These are phyloP conservation scores for Grammomys dolichurus DNA, from an alignment of 2,113 vertebrate genomes.

Conservation along the genomic window DNA sequence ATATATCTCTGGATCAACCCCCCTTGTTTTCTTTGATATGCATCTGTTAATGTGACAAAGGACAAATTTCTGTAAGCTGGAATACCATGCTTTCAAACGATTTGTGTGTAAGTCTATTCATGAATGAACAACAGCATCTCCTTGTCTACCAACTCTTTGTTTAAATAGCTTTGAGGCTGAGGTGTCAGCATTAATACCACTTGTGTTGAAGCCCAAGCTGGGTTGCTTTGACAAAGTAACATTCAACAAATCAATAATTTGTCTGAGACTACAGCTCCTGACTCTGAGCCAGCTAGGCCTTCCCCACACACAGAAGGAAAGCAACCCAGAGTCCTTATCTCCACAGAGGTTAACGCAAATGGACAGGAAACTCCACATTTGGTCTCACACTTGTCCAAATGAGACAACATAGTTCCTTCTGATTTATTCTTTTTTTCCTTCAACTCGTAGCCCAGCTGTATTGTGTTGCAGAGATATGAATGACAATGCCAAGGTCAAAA, in stretches of 20 bases:
- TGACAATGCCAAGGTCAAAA: slow-evolving; percentile 71
- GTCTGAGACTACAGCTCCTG: not conserved
- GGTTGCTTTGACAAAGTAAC: not conserved
- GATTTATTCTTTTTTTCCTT: slow-evolving; percentile 58
- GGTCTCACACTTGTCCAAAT: slow-evolving; percentile 25
- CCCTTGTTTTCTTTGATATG: not conserved
- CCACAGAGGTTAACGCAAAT: not conserved
- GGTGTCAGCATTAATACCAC: not conserved
- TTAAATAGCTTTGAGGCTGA: not conserved
- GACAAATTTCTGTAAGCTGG: not conserved
- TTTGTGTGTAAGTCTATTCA: not conserved
- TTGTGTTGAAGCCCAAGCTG: not conserved
- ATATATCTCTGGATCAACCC: too few species aligned
- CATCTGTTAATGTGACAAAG: not conserved
- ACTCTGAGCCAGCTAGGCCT: not conserved
- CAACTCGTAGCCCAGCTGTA: not conserved
- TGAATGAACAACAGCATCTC: not conserved
- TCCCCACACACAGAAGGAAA: not conserved
- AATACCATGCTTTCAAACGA: not conserved
- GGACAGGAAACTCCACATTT: not conserved
- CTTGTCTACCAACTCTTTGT: not conserved
- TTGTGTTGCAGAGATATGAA: slow-evolving; percentile 58
- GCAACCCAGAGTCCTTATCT: not conserved
- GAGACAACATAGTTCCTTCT: not conserved
- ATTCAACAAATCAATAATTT: not conserved